phyloP scores from a whole-genome alignment of 1,140 invertebrate species.

The Lepidurus arcticus region DNA sequence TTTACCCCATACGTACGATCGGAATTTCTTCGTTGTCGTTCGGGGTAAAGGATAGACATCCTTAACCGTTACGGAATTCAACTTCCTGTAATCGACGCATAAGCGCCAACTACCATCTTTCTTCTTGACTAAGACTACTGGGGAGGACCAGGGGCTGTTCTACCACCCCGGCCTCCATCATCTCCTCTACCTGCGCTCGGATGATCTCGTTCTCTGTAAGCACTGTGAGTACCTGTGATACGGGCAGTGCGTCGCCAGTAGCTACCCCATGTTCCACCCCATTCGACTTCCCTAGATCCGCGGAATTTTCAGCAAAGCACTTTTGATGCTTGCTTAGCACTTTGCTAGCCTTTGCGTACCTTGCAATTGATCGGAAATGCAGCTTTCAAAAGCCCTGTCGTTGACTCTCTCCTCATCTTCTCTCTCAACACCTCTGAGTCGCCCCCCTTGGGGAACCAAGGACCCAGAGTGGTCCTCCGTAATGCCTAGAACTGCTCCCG shows the following conservation, averaged over 20 bases:
- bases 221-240: not conserved
- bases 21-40: slow-evolving; percentile 48
- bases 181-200: not conserved
- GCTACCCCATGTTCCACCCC: not conserved
- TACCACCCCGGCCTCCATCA: not conserved
- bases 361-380: too few relatives aligned
- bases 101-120: slow-evolving; percentile 42
- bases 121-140: not conserved
- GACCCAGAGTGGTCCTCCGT: too few relatives aligned
- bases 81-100: slow-evolving; percentile 45
- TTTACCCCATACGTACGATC: slow-evolving; percentile 43
- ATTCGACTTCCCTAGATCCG: not conserved
- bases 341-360: too few relatives aligned
- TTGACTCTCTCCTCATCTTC: too few relatives aligned
- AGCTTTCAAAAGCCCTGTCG: too few relatives aligned
- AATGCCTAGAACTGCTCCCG: too few relatives aligned
- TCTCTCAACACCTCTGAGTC: too few relatives aligned
- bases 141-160: not conserved
- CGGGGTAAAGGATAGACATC: slow-evolving; percentile 48
- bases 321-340: too few relatives aligned
- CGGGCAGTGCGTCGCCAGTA: not conserved
- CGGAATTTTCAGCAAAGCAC: not conserved
- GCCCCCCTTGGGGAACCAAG: too few relatives aligned
- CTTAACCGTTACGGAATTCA: slow-evolving; percentile 42
- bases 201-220: not conserved